Conservation (phyloP, 35 echinoderm and acorn worm genomes). For the Holothuria glaberrima region DNA sequence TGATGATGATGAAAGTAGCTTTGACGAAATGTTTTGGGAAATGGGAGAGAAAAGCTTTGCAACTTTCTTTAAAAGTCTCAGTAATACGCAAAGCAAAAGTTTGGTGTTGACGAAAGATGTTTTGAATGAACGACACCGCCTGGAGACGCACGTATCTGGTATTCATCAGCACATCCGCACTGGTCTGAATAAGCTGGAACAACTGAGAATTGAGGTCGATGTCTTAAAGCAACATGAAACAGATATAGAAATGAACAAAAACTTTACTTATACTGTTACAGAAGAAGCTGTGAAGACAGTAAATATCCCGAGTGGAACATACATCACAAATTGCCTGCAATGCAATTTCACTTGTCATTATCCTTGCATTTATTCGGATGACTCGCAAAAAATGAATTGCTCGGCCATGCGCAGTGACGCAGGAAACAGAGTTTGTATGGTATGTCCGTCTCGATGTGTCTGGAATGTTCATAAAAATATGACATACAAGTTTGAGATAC, state of each 20-base stretch:
- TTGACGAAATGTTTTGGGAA: conserved; percentile 80
- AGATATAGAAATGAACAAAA: conserved; percentile 50
- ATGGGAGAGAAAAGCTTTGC: conserved; percentile 69
- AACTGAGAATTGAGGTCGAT: conserved; percentile 32
- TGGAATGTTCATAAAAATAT: conserved; percentile 58
- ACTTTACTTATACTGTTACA: conserved; percentile 25
- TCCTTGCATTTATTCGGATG: not conserved
- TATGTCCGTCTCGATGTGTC: conserved; percentile 21
- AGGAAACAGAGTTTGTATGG: conserved; percentile 1
- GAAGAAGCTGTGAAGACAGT: not conserved
- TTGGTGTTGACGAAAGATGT: conserved; percentile 61
- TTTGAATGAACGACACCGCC: conserved; percentile 47
- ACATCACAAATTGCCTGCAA: conserved; percentile 32
- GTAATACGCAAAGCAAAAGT: conserved; percentile 36
- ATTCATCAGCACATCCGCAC: conserved; percentile 46
- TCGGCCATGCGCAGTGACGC: not conserved
- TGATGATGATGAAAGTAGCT: conserved; percentile 32
- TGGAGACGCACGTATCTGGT: conserved; percentile 50
- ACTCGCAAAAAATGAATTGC: not conserved
- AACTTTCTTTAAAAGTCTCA: conserved; percentile 48
- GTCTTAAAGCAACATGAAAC: conserved; percentile 11
- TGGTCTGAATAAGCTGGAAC: conserved; percentile 62
- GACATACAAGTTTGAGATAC: conserved; percentile 44
- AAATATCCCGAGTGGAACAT: conserved; percentile 4
- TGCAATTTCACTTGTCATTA: conserved; percentile 63